These are phyloP conservation scores for Pipra filicauda DNA, from an alignment of 2,113 vertebrate genomes.

Conservation along the genomic window DNA sequence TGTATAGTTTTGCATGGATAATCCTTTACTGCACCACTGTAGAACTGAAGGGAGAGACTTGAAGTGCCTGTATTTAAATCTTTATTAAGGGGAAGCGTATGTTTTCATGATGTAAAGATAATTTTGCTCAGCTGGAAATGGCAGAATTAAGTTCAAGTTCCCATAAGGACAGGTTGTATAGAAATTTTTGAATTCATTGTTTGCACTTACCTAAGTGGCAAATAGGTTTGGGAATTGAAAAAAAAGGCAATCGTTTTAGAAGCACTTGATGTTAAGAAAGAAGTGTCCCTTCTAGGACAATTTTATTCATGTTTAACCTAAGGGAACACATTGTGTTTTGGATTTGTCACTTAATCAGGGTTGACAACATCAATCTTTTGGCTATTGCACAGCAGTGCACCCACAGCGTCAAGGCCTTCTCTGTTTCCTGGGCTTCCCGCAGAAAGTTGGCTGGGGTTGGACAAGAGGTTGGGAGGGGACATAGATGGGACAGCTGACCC, in stretches of 20 bases:
- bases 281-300: not conserved
- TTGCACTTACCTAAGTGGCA: not conserved
- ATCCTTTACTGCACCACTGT: not conserved
- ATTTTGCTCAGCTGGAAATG: constrained; percentile 36
- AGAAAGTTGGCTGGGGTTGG: not conserved
- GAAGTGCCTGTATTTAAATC: constrained; percentile 6
- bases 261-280: not conserved
- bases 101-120: not conserved
- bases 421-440: not conserved
- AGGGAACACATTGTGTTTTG: not conserved
- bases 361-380: not conserved
- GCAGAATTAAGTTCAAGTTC: constrained; percentile 6
- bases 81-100: constrained; percentile 16
- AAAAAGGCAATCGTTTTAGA: not conserved
- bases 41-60: not conserved
- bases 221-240: not conserved
- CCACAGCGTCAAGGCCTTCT: fast-evolving
- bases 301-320: not conserved
- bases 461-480: not conserved
- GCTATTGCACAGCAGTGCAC: not conserved
- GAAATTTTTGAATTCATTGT: not conserved
- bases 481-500: not conserved
- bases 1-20: not conserved
- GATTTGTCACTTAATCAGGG: not conserved
- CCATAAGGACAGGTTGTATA: not conserved